Conservation (phyloP, 2,888 invertebrate genomes). For the Drosophila seclusa region DNA sequence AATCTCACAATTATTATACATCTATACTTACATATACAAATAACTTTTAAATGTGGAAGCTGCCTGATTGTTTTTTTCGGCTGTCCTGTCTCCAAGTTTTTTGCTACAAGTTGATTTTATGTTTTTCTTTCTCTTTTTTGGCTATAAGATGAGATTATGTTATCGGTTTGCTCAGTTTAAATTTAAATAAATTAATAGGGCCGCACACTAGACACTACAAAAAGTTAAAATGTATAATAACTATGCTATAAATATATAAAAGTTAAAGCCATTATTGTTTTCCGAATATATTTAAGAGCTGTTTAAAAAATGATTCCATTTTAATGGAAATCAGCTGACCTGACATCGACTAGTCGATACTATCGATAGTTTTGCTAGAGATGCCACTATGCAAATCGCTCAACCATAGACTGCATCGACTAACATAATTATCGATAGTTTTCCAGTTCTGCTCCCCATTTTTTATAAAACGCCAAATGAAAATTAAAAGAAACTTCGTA, state of each 20-base stretch:
- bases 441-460: slow-evolving; percentile 64
- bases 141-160: slow-evolving; percentile 26
- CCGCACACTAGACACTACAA: slow-evolving; percentile 51
- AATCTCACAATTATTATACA: slow-evolving; percentile 72
- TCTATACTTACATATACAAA: slow-evolving; percentile 29
- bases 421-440: slow-evolving; percentile 45
- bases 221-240: slow-evolving; percentile 42
- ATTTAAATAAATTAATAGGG: slow-evolving; percentile 44
- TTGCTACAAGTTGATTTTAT: slow-evolving; percentile 36
- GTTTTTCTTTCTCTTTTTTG: slow-evolving; percentile 31
- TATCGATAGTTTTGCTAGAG: slow-evolving; percentile 23
- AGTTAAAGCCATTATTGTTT: not conserved
- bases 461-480: slow-evolving; percentile 67
- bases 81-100: slow-evolving; percentile 40
- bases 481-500: slow-evolving; percentile 74
- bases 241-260: slow-evolving; percentile 42
- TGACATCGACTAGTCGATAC: not conserved
- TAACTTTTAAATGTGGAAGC: slow-evolving; percentile 41
- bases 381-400: slow-evolving; percentile 7
- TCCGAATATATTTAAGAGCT: not conserved
- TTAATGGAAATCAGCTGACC: slow-evolving; percentile 33
- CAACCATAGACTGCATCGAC: slow-evolving; percentile 25
- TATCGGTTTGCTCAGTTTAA: slow-evolving; percentile 47
- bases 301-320: not conserved
- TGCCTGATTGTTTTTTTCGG: slow-evolving; percentile 39